phyloP scores from a whole-genome alignment of 2,797 vertebrate species.

The Otus scops region DNA sequence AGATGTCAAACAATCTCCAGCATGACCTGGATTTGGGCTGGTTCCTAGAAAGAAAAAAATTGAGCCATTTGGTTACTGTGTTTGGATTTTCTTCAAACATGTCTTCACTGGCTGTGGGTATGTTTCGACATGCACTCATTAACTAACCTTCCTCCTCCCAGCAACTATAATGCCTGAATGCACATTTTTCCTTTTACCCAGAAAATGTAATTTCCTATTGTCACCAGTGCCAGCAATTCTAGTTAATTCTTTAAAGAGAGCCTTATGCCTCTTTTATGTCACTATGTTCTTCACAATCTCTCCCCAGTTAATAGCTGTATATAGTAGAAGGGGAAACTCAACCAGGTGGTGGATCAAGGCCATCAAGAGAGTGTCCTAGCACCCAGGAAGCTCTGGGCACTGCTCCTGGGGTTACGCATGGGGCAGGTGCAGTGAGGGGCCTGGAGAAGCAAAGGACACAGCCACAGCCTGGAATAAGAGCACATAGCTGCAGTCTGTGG shows the following conservation, averaged over 20 bases:
- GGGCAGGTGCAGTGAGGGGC: neutral
- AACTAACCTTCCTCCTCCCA: neutral
- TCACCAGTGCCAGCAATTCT: neutral
- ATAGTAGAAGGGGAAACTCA: neutral
- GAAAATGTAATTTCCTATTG: neutral
- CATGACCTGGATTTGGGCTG: neutral
- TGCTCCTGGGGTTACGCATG: neutral
- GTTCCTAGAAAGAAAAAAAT: neutral
- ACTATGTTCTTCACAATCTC: neutral
- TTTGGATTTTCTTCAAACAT: neutral
- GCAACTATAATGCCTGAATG: neutral
- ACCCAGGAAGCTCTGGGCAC: neutral
- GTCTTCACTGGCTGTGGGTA: neutral
- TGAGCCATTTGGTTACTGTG: neutral
- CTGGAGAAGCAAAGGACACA: neutral
- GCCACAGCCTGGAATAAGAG: neutral
- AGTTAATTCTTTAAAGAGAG: neutral
- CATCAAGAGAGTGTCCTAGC: neutral
- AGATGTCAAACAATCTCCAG: neutral
- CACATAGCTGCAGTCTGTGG: rapidly evolving
- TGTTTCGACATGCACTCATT: rapidly evolving
- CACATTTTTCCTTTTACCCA: neutral
- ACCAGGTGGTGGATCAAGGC: neutral
- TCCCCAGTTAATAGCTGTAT: neutral
- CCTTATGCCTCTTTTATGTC: neutral